These are phyloP conservation scores for Charanyca ferruginea DNA, from an alignment of 2,888 invertebrate genomes.

Conservation along the genomic window DNA sequence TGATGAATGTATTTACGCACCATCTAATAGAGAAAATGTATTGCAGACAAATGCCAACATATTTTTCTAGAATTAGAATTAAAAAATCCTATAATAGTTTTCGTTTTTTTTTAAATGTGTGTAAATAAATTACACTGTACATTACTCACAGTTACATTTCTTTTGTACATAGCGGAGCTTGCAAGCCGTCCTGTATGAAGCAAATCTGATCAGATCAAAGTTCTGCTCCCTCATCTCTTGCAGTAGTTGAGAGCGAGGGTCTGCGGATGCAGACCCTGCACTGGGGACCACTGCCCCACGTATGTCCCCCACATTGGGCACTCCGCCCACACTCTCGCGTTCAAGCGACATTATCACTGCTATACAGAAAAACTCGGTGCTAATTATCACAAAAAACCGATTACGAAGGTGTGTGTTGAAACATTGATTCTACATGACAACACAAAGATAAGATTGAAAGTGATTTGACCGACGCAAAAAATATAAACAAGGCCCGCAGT, in stretches of 20 bases:
- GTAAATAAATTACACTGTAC: conserved; percentile 39
- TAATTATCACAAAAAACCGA: conserved; percentile 14
- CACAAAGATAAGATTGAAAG: conserved; percentile 57
- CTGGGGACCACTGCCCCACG: conserved; percentile 67
- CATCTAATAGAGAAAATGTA: background rate
- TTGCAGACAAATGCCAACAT: background rate
- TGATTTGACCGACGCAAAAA: conserved; percentile 50
- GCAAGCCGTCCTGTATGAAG: conserved; percentile 99
- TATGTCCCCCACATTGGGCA: conserved; percentile 70
- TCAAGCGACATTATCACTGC: conserved; percentile 82
- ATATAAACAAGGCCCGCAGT: conserved; percentile 60
- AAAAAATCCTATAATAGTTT: too few relatives aligned
- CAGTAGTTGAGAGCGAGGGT: conserved; percentile 94
- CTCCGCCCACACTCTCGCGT: conserved; percentile 80
- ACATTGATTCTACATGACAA: conserved; percentile 22
- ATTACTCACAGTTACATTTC: conserved; percentile 97
- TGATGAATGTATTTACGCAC: conserved; percentile 12
- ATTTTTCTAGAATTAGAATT: background rate
- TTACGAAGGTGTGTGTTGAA: conserved; percentile 1
- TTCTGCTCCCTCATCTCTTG: conserved; percentile 97
- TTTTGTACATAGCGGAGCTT: conserved; percentile 99
- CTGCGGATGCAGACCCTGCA: conserved; percentile 77
- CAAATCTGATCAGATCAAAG: conserved; percentile 98
- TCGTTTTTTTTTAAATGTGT: background rate
- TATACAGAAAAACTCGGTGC: conserved; percentile 37